Evolutionary conservation across 2,888 invertebrate genomes (phyloP), one percentile per base, ranked within the genome.

Genomic region (Cyrtodaria siliqua): DNA sequence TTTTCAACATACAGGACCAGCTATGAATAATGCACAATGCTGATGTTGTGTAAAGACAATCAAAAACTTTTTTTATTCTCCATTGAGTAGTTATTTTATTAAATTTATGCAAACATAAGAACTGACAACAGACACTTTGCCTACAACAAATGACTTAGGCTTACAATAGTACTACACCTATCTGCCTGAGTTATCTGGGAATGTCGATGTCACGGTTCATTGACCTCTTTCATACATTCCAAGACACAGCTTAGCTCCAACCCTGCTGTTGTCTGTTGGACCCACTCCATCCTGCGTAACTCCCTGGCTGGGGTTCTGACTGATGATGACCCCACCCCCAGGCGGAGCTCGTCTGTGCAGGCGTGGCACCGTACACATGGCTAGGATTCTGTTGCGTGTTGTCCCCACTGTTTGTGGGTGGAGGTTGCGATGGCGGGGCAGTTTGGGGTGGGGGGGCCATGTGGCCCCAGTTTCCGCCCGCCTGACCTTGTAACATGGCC

Each of bases 401-500:
- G 20, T 78, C 78, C 9, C 75, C 82, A 23, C 70, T 81, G 14
- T 50, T 79, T 9, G 59, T 68, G 20, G 78, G 81, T 20, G 67
- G 75, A 26, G 73, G 76, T 18, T 61, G 68, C 0, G 69, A 68
- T 9, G 77, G 77, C 1, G 79, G 76, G 9, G 67, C 75, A 14
- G 60, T 66, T 42, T 73, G 81, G 12, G 80, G 80, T 0, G 84
- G 82, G 16, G 82, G 79, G 29, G 81, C 79, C 59, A 83, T 74
- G 27, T 79, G 87, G 1, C 90, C 89, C 90, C 90, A 91, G 38
- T 87, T 89, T 23, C 73, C 80, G 20, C 4, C n/a, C 14, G 66
- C 86, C 60, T 86, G 88, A 14, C 86, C 86, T 55, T 79, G 82
- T 23, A 90, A 74, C 75, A 90, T 85, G 44, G 90, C 90, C 69